These are phyloP conservation scores for Dicroscelio sp. DNA, from an alignment of 2,888 invertebrate genomes.

Conservation along the genomic window DNA sequence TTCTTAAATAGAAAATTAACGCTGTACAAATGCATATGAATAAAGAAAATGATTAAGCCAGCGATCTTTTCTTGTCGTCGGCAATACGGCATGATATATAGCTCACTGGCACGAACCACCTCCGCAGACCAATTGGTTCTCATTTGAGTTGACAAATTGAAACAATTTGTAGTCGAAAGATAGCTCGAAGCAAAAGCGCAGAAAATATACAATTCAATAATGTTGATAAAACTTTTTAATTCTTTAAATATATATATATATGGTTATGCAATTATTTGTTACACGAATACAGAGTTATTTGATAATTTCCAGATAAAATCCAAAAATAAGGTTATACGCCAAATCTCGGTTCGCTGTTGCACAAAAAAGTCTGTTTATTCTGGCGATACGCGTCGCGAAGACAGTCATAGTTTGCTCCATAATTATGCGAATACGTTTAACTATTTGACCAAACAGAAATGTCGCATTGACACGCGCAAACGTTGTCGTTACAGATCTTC, in stretches of 20 bases:
- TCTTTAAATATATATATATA: neutral
- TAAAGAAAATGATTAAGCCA: slow-evolving; percentile 61
- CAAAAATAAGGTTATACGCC: neutral
- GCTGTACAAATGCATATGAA: slow-evolving; percentile 12
- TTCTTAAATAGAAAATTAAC: slow-evolving; percentile 52
- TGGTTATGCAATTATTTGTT: too few species aligned
- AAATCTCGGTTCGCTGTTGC: neutral
- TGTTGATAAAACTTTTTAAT: neutral
- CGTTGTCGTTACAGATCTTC: slow-evolving; percentile 89
- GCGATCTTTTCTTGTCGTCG: slow-evolving; percentile 58
- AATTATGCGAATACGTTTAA: slow-evolving; percentile 91
- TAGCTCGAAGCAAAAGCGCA: neutral
- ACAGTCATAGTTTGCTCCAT: slow-evolving; percentile 90
- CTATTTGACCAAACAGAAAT: slow-evolving; percentile 91
- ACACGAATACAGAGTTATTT: too few species aligned
- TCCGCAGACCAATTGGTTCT: slow-evolving; percentile 86
- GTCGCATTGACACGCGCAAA: slow-evolving; percentile 89
- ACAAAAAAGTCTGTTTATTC: slow-evolving; percentile 65
- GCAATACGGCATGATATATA: slow-evolving; percentile 87
- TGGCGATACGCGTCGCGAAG: slow-evolving; percentile 78
- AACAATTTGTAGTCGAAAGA: slow-evolving; percentile 88
- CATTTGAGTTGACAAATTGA: slow-evolving; percentile 88
- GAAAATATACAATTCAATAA: slow-evolving; percentile 32
- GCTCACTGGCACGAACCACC: slow-evolving; percentile 89
- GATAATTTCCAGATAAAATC: too few species aligned